A percentile compares a stretch with the other conserved stretches of the same genome.
These are phyloP conservation scores for Drosophila triauraria DNA, from an alignment of 1,140 invertebrate genomes.

Conservation along the genomic window DNA sequence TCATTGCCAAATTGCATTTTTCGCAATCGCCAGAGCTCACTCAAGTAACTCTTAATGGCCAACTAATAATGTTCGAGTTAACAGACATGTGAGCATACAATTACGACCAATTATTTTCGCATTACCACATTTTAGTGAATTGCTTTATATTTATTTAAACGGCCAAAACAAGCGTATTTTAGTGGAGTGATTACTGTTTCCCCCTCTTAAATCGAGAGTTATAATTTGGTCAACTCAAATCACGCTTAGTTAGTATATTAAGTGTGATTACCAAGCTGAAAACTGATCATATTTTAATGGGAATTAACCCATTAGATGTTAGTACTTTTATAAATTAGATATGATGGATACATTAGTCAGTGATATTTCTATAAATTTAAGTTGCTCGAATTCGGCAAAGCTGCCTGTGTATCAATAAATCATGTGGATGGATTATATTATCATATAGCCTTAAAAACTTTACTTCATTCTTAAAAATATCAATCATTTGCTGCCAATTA, in stretches of 20 bases:
- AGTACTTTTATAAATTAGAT: neutral
- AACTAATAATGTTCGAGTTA: slow-evolving; percentile 14
- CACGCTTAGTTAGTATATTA: neutral
- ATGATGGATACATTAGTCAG: too few species aligned
- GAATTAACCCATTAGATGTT: neutral
- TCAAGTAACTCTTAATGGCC: slow-evolving; percentile 26
- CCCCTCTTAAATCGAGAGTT: neutral
- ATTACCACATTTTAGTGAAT: slow-evolving; percentile 4
- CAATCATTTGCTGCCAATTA: slow-evolving; percentile 13
- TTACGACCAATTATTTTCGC: slow-evolving; percentile 11
- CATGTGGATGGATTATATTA: neutral
- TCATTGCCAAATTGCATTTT: slow-evolving; percentile 31
- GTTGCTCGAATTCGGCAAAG: neutral
- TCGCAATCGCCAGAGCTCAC: neutral
- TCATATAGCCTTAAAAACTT: neutral
- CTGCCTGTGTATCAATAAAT: neutral
- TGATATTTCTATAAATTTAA: neutral
- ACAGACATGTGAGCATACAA: slow-evolving; percentile 12
- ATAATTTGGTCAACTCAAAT: neutral
- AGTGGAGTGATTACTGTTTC: neutral
- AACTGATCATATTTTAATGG: neutral
- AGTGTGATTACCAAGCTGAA: neutral
- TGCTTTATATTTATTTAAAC: slow-evolving; percentile 2
- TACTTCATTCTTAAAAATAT: neutral
- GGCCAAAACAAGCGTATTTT: neutral